phyloP scores from a whole-genome alignment of 2,797 vertebrate genomes.

The Eulemur mongoz region DNA sequence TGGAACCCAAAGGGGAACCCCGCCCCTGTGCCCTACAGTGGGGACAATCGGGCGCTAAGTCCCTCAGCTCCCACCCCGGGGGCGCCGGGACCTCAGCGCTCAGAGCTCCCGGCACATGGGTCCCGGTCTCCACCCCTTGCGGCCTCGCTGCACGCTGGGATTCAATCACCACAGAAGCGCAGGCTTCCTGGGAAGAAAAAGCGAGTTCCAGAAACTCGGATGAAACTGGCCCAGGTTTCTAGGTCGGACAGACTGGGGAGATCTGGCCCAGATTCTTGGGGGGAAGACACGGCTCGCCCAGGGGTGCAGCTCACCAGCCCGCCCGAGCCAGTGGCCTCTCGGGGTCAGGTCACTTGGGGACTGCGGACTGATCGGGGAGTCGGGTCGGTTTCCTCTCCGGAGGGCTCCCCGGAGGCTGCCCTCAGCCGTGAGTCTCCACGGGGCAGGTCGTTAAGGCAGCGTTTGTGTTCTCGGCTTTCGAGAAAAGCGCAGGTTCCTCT shows the following conservation, averaged over 20 bases:
- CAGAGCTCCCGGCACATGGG: background rate
- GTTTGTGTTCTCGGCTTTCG: too few relatives aligned
- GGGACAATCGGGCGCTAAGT: background rate
- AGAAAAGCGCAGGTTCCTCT: background rate
- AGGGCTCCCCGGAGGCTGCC: background rate
- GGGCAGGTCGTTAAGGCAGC: background rate
- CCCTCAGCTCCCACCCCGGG: background rate
- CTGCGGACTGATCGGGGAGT: fast-evolving
- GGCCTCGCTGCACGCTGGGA: background rate
- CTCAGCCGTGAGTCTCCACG: too few relatives aligned
- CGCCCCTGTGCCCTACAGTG: background rate
- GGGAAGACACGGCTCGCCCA: background rate
- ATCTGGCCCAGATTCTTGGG: too few relatives aligned
- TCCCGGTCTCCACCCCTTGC: background rate
- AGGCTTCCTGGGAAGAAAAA: background rate
- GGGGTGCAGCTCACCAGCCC: background rate
- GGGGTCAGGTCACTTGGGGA: too few relatives aligned
- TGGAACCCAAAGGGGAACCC: background rate
- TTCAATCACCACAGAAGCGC: background rate
- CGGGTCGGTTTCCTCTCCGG: too few relatives aligned
- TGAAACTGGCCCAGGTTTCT: background rate
- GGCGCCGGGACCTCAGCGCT: too few relatives aligned
- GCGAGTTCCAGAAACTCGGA: background rate
- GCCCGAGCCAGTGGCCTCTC: too few relatives aligned
- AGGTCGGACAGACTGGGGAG: background rate